Percentiles rank a stretch among this genome's conserved stretches.
phyloP scores from a whole-genome alignment of 2,888 invertebrate species.

The Cotesia congregata region DNA sequence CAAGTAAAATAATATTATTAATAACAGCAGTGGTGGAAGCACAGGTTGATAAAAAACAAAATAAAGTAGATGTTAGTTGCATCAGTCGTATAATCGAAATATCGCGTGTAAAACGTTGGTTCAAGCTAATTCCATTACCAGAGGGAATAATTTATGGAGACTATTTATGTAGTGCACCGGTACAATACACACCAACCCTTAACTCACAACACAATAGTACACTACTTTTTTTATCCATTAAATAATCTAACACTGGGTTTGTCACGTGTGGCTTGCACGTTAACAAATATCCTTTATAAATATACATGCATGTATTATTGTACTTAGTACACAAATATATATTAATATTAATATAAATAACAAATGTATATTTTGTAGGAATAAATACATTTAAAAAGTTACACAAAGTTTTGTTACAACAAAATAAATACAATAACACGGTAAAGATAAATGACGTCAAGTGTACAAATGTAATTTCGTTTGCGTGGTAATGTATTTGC shows the following conservation, averaged over 20 bases:
- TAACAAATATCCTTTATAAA: slow-evolving; percentile 12
- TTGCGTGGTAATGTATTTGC: slow-evolving; percentile 1
- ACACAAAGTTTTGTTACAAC: not conserved
- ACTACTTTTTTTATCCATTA: slow-evolving; percentile 41
- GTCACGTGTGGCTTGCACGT: slow-evolving; percentile 39
- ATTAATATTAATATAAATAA: slow-evolving; percentile 11
- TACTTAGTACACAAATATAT: not conserved
- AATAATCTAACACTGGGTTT: slow-evolving; percentile 45
- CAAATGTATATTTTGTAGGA: not conserved
- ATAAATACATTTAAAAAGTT: slow-evolving; percentile 10
- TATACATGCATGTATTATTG: not conserved
- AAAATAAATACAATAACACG: not conserved
- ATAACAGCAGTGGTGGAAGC: not conserved
- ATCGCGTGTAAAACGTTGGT: slow-evolving; percentile 55
- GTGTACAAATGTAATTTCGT: slow-evolving; percentile 27
- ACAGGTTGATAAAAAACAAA: not conserved
- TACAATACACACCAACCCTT: not conserved
- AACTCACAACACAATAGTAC: not conserved
- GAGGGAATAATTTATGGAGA: slow-evolving; percentile 51
- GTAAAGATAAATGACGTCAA: slow-evolving; percentile 13
- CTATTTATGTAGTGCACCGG: slow-evolving; percentile 49
- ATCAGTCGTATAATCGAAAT: slow-evolving; percentile 55
- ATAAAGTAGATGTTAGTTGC: slow-evolving; percentile 38
- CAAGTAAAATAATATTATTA: not conserved
- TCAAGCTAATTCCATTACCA: slow-evolving; percentile 59